Percentiles rank a stretch among this genome's conserved stretches.
phyloP scores from a whole-genome alignment of 2,113 vertebrate genomes.

The Benitochromis conjunctus region DNA sequence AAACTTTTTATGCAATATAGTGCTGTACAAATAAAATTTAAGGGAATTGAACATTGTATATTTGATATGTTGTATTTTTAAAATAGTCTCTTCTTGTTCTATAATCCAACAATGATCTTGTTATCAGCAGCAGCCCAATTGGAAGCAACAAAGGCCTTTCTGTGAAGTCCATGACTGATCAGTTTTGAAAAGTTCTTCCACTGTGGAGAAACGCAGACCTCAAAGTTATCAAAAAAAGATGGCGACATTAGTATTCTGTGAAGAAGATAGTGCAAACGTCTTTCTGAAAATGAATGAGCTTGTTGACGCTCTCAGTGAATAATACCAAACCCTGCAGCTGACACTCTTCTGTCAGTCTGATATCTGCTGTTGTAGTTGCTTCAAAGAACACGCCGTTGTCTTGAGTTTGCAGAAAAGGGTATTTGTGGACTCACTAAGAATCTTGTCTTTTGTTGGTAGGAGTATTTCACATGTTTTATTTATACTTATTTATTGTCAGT shows the following conservation, averaged over 20 bases:
- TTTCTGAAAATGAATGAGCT: not conserved
- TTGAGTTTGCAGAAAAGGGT: not conserved
- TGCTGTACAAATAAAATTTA: not conserved
- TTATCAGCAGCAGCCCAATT: not conserved
- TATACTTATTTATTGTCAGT: not conserved
- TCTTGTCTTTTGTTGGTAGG: not conserved
- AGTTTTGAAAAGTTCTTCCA: not conserved
- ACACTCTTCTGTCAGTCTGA: not conserved
- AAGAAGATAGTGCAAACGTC: not conserved
- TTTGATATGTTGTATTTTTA: not conserved
- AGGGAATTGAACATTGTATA: not conserved
- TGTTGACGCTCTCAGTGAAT: not conserved
- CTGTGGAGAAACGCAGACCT: not conserved
- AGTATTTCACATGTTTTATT: not conserved
- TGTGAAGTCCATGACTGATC: not conserved
- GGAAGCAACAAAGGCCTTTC: not conserved
- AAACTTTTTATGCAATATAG: not conserved
- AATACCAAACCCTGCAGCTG: not conserved
- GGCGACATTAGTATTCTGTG: not conserved
- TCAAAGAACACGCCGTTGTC: not conserved
- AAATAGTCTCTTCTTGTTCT: not conserved
- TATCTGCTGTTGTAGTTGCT: not conserved
- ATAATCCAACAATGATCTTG: not conserved
- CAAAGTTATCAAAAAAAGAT: not conserved
- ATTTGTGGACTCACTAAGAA: not conserved